A percentile compares a stretch with the other conserved stretches of the same genome.
Conservation (phyloP, 2,888 invertebrate species). For the Ennomos fuscantarius region DNA sequence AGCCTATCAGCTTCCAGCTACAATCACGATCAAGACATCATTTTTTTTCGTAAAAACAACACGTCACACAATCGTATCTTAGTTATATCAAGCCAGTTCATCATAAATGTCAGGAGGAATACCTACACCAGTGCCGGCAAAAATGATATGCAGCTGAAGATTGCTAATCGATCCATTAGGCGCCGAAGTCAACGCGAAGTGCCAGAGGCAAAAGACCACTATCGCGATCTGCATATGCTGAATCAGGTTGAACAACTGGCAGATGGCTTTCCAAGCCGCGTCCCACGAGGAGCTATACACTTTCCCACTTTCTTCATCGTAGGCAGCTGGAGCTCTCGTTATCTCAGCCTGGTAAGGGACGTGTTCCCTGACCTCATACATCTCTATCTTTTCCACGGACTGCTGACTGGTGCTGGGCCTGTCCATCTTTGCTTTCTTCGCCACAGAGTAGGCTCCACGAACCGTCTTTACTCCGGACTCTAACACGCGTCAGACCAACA, state of each 20-base stretch:
- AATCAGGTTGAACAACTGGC: conserved; percentile 73
- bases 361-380: conserved; percentile 78
- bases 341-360: conserved; percentile 78
- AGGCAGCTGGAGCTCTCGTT: conserved; percentile 69
- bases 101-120: conserved; percentile 22
- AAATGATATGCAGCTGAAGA: conserved; percentile 76
- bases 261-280: conserved; percentile 74
- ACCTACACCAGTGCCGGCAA: conserved; percentile 81
- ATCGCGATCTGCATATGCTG: conserved; percentile 79
- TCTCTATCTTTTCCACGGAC: conserved; percentile 72
- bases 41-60: too few species aligned
- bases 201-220: conserved; percentile 76
- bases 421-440: conserved; percentile 62
- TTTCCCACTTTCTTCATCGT: conserved; percentile 74
- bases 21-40: too few species aligned
- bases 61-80: too few species aligned
- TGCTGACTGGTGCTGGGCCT: conserved; percentile 75
- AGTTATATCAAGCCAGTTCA: too few species aligned
- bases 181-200: conserved; percentile 70
- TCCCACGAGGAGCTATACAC: conserved; percentile 66
- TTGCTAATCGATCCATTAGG: conserved; percentile 73
- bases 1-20: too few species aligned
- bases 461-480: conserved; percentile 46
- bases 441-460: conserved; percentile 53
- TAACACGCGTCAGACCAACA: conserved; percentile 29